These are phyloP conservation scores for Hozukius guyotensis DNA, from an alignment of 2,797 vertebrate genomes.

Conservation along the genomic window DNA sequence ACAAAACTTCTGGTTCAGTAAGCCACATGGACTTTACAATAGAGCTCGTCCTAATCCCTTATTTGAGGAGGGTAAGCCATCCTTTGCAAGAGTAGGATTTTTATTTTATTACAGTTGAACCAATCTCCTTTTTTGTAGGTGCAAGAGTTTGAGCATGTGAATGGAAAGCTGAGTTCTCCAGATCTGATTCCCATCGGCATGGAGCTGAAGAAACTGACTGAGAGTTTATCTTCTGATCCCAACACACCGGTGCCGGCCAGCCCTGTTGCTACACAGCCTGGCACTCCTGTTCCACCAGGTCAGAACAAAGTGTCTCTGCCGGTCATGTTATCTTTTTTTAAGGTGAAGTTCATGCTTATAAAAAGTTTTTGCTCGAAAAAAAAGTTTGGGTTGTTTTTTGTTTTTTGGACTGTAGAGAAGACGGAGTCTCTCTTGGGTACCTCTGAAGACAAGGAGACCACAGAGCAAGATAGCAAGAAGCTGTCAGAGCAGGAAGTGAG, in stretches of 20 bases:
- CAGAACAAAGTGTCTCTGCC: conserved; percentile 12
- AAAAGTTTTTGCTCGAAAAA: background rate
- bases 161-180: conserved; percentile 95
- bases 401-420: conserved; percentile 85
- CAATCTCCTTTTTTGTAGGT: conserved; percentile 80
- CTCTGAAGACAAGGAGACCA: conserved; percentile 88
- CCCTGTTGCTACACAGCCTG: conserved; percentile 85
- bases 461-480: conserved; percentile 86
- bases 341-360: background rate
- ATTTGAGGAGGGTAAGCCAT: background rate
- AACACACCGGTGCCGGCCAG: conserved; percentile 93
- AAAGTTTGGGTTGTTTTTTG: conserved; percentile 24
- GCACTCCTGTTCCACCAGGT: conserved; percentile 86
- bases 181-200: conserved; percentile 90
- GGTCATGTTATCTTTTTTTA: background rate
- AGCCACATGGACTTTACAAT: background rate
- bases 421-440: conserved; percentile 78
- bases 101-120: background rate
- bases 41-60: conserved; percentile 5
- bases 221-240: conserved; percentile 91
- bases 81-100: background rate
- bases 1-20: background rate
- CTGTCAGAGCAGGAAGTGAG: conserved; percentile 85
- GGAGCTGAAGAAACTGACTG: conserved; percentile 89
- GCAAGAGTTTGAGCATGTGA: conserved; percentile 97